Evolutionary conservation across 2,888 invertebrate genomes (phyloP), one percentile per base, ranked within the genome.

Genomic region (Drosophila nr. medialis): DNA sequence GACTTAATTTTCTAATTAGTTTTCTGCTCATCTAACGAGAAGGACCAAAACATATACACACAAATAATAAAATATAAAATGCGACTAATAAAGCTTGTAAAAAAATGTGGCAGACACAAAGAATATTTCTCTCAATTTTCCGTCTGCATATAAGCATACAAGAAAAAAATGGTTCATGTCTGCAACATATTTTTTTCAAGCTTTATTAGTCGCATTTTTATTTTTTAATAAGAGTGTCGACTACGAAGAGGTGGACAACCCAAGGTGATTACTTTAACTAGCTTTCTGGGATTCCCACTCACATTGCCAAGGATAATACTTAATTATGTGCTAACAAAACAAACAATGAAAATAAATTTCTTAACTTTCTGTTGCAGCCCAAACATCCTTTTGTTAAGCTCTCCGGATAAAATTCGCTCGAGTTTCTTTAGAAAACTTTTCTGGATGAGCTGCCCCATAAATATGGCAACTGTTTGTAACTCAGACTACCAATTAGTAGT

Each of bases 401-500:
- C 24, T 0, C 15, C 24, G 45, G 45, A 45, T 45, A 21, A 53
- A 48, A 18, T 34, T 36, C 38, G 40, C 10, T 10, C 2, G 15
- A 29, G 7, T 8, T 60, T 59, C 50, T 60, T 32, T 70, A 18
- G 40, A 40, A 66, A 38, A 68, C 18, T 55, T 54, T 67, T 32
- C 8, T 24, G 36, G 53, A 18, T 51, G 68, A 48, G 15, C 55
- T 67, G 68, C 21, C 32, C 21, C 64, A 73, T 53, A 73, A 60
- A 75, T 56, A 21, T 42, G 42, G 32, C 54, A 32, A 34, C 48
- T 67, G 63, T 55, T 67, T 67, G 64, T 40, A 56, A 64, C 61
- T 62, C 75, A 49, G 49, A 45, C 59, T 67, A 51, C 72, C 77
- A 77, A 76, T 76, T 78, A 80, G 76, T 67, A 62, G 67, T 80